Conservation (phyloP, 2,797 vertebrate genomes). For the Tympanoctomys barrerae region DNA sequence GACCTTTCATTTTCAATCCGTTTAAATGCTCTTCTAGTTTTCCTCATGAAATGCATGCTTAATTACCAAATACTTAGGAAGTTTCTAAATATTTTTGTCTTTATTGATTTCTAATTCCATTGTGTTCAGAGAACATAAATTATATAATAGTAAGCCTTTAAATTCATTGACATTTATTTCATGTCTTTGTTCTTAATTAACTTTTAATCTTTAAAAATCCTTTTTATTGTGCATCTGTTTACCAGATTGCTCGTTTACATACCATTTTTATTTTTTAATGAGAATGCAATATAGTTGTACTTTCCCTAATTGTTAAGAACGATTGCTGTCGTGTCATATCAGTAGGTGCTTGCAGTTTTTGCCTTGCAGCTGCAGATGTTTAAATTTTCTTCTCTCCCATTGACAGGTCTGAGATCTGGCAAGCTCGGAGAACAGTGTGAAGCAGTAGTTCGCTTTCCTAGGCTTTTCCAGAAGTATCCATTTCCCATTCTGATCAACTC, state of each 20-base stretch:
- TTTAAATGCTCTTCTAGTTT: conserved; percentile 20
- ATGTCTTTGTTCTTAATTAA: neutral
- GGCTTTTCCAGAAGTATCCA: conserved; percentile 98
- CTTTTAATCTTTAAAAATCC: neutral
- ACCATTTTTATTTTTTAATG: neutral
- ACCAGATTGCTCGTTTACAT: neutral
- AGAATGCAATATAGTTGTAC: neutral
- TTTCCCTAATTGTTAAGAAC: conserved; percentile 46
- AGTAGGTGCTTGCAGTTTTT: conserved; percentile 17
- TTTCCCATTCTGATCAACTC: conserved; percentile 99
- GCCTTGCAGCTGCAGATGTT: neutral
- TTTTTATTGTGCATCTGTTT: conserved; percentile 15
- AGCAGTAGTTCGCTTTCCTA: conserved; percentile 98
- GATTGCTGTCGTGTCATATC: neutral
- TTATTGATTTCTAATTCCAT: neutral
- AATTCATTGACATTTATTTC: conserved; percentile 48
- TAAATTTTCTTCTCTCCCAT: conserved; percentile 8
- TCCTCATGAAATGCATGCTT: neutral
- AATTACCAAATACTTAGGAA: conserved; percentile 29
- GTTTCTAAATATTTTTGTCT: conserved; percentile 17
- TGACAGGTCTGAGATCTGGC: conserved; percentile 94
- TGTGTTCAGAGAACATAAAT: conserved; percentile 18
- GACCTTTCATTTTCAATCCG: conserved; percentile 40
- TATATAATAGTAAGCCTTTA: conserved; percentile 14
- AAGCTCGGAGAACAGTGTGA: conserved; percentile 99